These are phyloP conservation scores for Chiropotes sagulatus DNA, from an alignment of 2,797 vertebrate genomes.

Conservation along the genomic window DNA sequence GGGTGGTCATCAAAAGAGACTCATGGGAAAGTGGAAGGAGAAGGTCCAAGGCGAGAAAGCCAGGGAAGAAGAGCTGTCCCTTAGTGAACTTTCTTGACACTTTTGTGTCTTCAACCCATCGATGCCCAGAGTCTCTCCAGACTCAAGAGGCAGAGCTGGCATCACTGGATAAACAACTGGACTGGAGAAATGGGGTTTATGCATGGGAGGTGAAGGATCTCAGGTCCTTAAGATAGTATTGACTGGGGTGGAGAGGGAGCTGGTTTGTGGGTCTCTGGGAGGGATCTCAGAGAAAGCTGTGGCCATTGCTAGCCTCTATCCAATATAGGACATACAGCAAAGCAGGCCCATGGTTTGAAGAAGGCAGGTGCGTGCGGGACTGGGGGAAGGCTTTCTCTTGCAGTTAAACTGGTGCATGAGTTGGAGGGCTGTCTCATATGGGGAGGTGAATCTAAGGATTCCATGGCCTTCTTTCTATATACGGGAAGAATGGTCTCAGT, in stretches of 20 bases:
- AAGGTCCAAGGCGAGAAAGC: neutral
- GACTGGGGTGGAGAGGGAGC: neutral
- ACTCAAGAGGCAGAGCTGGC: neutral
- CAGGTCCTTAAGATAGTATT: neutral
- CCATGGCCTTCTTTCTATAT: neutral
- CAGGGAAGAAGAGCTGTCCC: neutral
- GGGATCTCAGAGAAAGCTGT: neutral
- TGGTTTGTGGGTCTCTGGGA: neutral
- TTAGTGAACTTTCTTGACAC: neutral
- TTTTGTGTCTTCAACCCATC: neutral
- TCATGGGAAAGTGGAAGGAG: neutral
- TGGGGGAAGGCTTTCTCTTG: neutral
- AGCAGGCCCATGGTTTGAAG: neutral
- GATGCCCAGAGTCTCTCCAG: neutral
- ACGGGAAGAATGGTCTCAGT: neutral
- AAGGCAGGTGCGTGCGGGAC: neutral
- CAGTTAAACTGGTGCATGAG: neutral
- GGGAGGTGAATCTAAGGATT: neutral
- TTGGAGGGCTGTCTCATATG: neutral
- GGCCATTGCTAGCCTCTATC: neutral
- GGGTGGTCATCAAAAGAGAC: neutral
- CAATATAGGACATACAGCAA: neutral
- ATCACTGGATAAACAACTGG: neutral
- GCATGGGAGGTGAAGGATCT: neutral
- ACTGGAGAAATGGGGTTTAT: neutral